A percentile compares a stretch with the other conserved stretches of the same genome.
Evolutionary conservation across 23 tunicate genomes (phyloP).

Genomic region (Halocynthia aurantium): DNA sequence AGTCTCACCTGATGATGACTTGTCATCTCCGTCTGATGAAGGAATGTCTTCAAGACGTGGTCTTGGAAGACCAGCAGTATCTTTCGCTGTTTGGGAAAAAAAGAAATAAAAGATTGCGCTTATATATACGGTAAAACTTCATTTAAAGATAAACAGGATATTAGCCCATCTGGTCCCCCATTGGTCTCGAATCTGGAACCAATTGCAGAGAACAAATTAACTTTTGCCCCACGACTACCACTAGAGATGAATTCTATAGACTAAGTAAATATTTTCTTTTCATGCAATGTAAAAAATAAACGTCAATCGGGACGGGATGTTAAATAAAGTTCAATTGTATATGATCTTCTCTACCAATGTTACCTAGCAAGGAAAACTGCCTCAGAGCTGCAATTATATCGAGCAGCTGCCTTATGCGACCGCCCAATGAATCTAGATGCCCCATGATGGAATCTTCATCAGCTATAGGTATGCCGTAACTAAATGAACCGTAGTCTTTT

Average conservation of each 20-base stretch:
- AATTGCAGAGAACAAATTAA: no score
- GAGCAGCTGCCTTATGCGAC: constrained; percentile 67
- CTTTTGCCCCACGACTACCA: no score
- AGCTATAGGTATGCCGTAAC: constrained; percentile 51
- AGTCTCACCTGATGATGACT: constrained; percentile 22
- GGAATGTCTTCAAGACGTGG: constrained; percentile 83
- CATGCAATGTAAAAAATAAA: not conserved
- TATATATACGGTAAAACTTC: no score
- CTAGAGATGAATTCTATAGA: no score
- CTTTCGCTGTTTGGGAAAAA: constrained; percentile 36
- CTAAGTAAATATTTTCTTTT: no score
- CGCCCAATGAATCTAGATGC: constrained; percentile 58
- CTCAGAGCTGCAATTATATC: constrained; percentile 67
- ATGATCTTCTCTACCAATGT: no score
- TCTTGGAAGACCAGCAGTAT: constrained; percentile 69
- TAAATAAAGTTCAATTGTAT: no score
- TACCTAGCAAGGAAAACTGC: constrained; percentile 72
- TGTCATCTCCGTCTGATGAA: constrained; percentile 38
- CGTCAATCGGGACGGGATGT: not conserved
- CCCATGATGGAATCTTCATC: constrained; percentile 78
- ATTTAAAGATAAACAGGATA: no score
- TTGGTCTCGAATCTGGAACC: no score
- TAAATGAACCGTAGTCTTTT: constrained; percentile 38
- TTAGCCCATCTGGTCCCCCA: no score
- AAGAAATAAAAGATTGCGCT: no score